A percentile compares a stretch with the other conserved stretches of the same genome.
Conservation (phyloP, 1,140 invertebrate species). For the Chlorops oryzae region DNA sequence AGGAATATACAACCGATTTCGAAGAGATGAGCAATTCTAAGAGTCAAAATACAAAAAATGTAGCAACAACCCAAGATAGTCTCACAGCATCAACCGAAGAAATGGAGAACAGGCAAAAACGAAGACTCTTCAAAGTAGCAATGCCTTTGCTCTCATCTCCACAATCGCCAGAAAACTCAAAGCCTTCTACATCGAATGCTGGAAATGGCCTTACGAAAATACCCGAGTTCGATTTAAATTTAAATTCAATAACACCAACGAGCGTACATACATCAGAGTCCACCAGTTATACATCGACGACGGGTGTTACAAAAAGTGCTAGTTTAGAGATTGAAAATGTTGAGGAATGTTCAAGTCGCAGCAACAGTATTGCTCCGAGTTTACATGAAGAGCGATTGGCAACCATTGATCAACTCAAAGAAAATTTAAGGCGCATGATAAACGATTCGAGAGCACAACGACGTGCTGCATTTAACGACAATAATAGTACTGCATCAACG, state of each 20-base stretch:
- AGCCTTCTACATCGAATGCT: too few species aligned
- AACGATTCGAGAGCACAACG: conserved; percentile 3
- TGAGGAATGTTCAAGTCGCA: background rate
- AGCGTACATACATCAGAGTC: background rate
- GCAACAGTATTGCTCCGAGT: too few species aligned
- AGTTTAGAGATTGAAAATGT: too few species aligned
- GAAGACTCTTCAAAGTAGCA: conserved; percentile 4
- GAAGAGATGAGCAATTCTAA: conserved; percentile 2
- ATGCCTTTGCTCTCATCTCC: conserved; percentile 2
- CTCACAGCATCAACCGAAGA: too few species aligned
- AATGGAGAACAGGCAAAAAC: too few species aligned
- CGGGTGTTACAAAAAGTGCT: too few species aligned
- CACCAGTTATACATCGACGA: too few species aligned
- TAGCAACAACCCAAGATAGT: conserved; percentile 1
- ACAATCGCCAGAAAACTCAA: background rate
- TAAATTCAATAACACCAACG: background rate
- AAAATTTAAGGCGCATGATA: conserved; percentile 1
- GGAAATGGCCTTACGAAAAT: background rate
- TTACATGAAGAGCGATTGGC: conserved; percentile 4
- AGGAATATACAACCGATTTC: conserved; percentile 17
- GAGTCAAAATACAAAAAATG: background rate
- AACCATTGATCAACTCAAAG: conserved; percentile 9
- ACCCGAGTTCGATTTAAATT: conserved; percentile 4
- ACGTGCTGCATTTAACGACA: too few species aligned
- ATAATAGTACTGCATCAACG: too few species aligned